Conservation (phyloP, 2,888 invertebrate genomes). For the Neoascia interrupta region DNA sequence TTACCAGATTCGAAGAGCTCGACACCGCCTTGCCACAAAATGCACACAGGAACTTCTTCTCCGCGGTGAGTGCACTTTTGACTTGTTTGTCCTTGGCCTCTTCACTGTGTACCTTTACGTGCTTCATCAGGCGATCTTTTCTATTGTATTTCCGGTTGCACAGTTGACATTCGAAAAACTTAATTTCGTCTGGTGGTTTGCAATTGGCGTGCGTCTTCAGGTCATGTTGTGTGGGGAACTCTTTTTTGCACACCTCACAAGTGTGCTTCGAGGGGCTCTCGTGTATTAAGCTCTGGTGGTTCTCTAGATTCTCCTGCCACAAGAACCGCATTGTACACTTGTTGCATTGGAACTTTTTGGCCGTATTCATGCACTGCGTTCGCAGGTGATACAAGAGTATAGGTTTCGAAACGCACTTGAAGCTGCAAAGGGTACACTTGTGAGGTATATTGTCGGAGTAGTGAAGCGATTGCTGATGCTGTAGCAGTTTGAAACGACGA, state of each 20-base stretch:
- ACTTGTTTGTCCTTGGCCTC: conserved; percentile 33
- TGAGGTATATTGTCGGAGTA: conserved; percentile 80
- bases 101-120: conserved; percentile 72
- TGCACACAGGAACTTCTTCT: conserved; percentile 81
- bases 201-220: conserved; percentile 45
- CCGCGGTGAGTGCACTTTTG: conserved; percentile 53
- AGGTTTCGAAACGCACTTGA: conserved; percentile 81
- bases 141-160: conserved; percentile 77
- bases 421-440: conserved; percentile 81
- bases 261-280: conserved; percentile 42
- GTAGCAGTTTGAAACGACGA: conserved; percentile 75
- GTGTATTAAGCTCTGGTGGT: conserved; percentile 71
- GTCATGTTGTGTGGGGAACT: conserved; percentile 53
- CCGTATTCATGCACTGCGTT: conserved; percentile 76
- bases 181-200: conserved; percentile 55
- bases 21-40: conserved; percentile 83
- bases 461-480: conserved; percentile 76
- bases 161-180: conserved; percentile 74
- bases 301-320: conserved; percentile 77
- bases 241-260: conserved; percentile 41
- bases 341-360: conserved; percentile 75
- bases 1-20: conserved; percentile 83
- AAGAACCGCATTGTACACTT: conserved; percentile 77
- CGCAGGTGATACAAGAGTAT: conserved; percentile 81
- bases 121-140: conserved; percentile 76